Percentiles rank a stretch among this genome's conserved stretches.
Evolutionary conservation across 2,113 vertebrate genomes (phyloP).

Genomic region (Vanacampus margaritifer): DNA sequence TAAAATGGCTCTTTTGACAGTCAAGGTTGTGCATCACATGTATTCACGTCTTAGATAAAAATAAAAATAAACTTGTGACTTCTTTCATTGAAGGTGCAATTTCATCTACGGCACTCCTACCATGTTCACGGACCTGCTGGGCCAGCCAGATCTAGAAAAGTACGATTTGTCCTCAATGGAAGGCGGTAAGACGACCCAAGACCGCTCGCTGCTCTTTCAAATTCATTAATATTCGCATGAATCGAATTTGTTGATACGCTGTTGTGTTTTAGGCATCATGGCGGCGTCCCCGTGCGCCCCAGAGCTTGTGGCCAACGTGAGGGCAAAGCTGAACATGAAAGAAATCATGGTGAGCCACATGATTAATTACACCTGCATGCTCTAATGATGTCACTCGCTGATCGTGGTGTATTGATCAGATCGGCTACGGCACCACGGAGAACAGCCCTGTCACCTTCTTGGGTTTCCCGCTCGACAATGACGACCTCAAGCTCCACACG

Average conservation of each 20-base stretch:
- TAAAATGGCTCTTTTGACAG: no score
- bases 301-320: slow-evolving; percentile 75
- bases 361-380: not conserved
- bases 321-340: slow-evolving; percentile 73
- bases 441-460: slow-evolving; percentile 90
- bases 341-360: slow-evolving; percentile 75
- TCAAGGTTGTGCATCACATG: no score
- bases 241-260: not conserved
- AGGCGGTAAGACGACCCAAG: slow-evolving; percentile 72
- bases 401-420: slow-evolving; percentile 52
- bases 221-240: no score
- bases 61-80: not conserved
- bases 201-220: not conserved
- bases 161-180: slow-evolving; percentile 75
- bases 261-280: slow-evolving; percentile 74
- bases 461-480: slow-evolving; percentile 74
- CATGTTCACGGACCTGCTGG: slow-evolving; percentile 88
- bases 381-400: not conserved
- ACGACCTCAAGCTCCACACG: slow-evolving; percentile 71
- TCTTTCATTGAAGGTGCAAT: slow-evolving; percentile 69
- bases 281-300: slow-evolving; percentile 81
- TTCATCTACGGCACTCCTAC: slow-evolving; percentile 83
- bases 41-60: no score
- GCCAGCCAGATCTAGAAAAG: slow-evolving; percentile 74
- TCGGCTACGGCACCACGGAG: slow-evolving; percentile 89